Evolutionary conservation across 2,113 vertebrate species (phyloP).

Genomic region (Haliaeetus leucogaster): DNA sequence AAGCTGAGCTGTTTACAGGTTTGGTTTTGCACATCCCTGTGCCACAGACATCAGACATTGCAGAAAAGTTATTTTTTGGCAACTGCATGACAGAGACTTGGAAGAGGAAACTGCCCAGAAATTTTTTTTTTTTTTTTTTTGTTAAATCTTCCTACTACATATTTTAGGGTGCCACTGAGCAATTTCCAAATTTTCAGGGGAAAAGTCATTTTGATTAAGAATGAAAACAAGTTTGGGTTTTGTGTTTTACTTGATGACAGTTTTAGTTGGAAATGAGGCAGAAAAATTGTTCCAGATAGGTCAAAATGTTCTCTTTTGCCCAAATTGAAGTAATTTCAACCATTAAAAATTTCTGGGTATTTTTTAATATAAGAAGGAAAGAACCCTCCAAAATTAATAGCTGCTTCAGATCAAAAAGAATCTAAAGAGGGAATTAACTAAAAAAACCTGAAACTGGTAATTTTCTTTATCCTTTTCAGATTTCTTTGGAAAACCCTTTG

Average conservation of each 20-base stretch:
- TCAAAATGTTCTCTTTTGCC: neutral
- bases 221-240: neutral
- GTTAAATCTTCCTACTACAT: neutral
- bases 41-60: neutral
- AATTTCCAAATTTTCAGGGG: neutral
- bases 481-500: neutral
- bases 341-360: neutral
- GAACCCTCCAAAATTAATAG: neutral
- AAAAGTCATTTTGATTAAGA: neutral
- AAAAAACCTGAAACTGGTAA: neutral
- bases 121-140: fast-evolving
- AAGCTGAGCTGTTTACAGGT: neutral
- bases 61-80: neutral
- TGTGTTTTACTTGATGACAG: neutral
- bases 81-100: neutral
- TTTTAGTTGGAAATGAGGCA: neutral
- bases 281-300: neutral
- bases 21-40: neutral
- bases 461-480: neutral
- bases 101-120: neutral
- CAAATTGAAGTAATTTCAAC: neutral
- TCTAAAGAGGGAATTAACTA: neutral
- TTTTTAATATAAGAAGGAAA: neutral
- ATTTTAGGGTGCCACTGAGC: neutral
- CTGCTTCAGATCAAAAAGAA: neutral